Evolutionary conservation across 2,888 invertebrate species (phyloP).

Genomic region (Halocaridina rubra): DNA sequence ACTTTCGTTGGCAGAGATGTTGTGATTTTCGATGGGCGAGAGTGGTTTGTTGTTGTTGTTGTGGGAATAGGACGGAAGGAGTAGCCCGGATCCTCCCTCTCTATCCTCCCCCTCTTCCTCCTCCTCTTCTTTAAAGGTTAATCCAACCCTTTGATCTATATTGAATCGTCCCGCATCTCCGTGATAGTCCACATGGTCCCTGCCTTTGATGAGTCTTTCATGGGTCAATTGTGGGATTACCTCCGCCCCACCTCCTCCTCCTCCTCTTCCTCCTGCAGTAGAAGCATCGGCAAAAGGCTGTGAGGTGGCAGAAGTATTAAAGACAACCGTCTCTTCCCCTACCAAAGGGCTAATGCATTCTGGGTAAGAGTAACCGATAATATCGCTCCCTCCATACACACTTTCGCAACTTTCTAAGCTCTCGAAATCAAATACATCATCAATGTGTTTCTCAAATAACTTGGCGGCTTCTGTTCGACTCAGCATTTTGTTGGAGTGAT

Average conservation of each 20-base stretch:
- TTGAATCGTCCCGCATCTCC: neutral
- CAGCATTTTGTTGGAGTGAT: conserved; percentile 18
- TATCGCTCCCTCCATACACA: conserved; percentile 36
- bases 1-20: neutral
- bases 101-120: neutral
- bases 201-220: neutral
- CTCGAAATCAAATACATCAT: conserved; percentile 48
- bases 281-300: conserved; percentile 39
- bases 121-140: neutral
- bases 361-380: neutral
- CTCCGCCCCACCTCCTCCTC: neutral
- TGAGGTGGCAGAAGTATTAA: conserved; percentile 52
- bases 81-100: neutral
- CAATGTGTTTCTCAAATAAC: conserved; percentile 20
- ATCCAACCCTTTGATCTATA: neutral
- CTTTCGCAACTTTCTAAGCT: conserved; percentile 51
- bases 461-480: conserved; percentile 5
- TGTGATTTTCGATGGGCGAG: neutral
- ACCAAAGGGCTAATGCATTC: neutral
- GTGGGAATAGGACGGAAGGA: neutral
- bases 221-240: neutral
- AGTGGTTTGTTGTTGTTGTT: neutral
- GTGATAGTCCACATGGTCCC: neutral
- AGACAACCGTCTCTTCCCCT: conserved; percentile 29
- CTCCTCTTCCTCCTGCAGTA: neutral